Evolutionary conservation across 2,113 vertebrate species (phyloP).

Genomic region (Etia nguti): DNA sequence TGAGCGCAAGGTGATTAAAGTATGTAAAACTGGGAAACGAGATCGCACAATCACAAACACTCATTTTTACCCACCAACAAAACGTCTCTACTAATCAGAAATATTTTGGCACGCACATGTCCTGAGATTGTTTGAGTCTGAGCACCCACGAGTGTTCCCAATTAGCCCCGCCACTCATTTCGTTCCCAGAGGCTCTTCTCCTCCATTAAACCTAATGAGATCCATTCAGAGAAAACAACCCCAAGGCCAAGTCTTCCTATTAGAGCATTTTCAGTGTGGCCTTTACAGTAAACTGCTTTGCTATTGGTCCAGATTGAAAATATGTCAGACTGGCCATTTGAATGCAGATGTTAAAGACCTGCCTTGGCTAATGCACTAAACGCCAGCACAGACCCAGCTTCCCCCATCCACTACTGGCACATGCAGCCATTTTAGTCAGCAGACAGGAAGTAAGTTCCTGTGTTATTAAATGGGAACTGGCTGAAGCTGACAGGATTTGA

Average conservation of each 20-base stretch:
- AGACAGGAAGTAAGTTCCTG: conserved; percentile 3
- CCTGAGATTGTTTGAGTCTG: conserved; percentile 4
- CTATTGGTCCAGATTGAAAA: conserved; percentile 23
- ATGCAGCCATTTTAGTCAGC: not conserved
- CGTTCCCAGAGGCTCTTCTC: conserved; percentile 35
- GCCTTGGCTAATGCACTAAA: not conserved
- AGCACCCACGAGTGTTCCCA: conserved; percentile 45
- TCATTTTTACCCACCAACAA: not conserved
- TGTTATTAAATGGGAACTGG: conserved; percentile 54
- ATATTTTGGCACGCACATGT: not conserved
- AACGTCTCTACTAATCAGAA: not conserved
- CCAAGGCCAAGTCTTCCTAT: conserved; percentile 19
- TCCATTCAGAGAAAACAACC: conserved; percentile 30
- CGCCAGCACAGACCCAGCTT: not conserved
- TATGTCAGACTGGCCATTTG: not conserved
- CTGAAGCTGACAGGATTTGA: conserved; percentile 50
- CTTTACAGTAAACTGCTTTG: not conserved
- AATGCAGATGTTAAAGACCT: conserved; percentile 29
- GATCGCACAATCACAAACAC: not conserved
- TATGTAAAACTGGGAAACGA: not conserved
- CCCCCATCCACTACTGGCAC: conserved; percentile 9
- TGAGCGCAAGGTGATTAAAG: not conserved
- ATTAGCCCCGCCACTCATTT: conserved; percentile 36
- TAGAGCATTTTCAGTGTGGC: not conserved
- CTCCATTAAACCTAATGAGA: conserved; percentile 51